phyloP scores from a whole-genome alignment of 2,113 vertebrate genomes.

The Caracal caracal region DNA sequence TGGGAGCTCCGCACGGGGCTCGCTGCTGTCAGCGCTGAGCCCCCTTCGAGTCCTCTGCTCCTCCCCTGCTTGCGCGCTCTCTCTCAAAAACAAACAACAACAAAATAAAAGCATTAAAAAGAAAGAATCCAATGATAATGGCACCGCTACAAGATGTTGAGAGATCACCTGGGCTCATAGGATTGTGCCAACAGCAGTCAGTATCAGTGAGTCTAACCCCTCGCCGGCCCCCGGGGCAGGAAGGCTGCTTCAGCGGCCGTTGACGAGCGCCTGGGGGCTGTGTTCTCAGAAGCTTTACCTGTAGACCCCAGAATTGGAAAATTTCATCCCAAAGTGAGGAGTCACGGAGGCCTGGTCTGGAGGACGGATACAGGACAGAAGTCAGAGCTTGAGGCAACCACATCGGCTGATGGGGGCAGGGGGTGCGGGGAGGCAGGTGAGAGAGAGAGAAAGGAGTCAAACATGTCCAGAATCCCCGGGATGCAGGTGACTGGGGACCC shows the following conservation, averaged over 20 bases:
- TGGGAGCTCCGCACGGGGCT: too few relatives aligned
- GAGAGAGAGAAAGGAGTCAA: neutral
- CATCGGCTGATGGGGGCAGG: rapidly evolving
- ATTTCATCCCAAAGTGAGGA: neutral
- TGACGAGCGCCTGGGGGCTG: rapidly evolving
- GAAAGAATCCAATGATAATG: too few relatives aligned
- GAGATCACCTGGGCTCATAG: neutral
- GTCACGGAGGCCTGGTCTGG: too few relatives aligned
- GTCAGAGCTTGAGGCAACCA: neutral
- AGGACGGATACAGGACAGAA: too few relatives aligned
- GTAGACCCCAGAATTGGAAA: neutral
- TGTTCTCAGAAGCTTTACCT: neutral
- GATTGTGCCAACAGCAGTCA: neutral
- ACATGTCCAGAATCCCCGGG: neutral
- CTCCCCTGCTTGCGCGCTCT: too few relatives aligned
- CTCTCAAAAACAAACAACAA: too few relatives aligned
- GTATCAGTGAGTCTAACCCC: neutral
- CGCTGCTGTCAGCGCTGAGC: too few relatives aligned
- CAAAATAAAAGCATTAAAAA: too few relatives aligned
- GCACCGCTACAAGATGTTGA: neutral
- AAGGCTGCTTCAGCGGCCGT: rapidly evolving
- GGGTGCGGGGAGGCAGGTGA: too few relatives aligned
- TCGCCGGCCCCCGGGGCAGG: rapidly evolving
- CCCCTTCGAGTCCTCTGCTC: too few relatives aligned
- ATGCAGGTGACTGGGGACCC: neutral